Evolutionary conservation across 2,113 vertebrate genomes (phyloP).

Genomic region (Pomatostomus ruficeps): DNA sequence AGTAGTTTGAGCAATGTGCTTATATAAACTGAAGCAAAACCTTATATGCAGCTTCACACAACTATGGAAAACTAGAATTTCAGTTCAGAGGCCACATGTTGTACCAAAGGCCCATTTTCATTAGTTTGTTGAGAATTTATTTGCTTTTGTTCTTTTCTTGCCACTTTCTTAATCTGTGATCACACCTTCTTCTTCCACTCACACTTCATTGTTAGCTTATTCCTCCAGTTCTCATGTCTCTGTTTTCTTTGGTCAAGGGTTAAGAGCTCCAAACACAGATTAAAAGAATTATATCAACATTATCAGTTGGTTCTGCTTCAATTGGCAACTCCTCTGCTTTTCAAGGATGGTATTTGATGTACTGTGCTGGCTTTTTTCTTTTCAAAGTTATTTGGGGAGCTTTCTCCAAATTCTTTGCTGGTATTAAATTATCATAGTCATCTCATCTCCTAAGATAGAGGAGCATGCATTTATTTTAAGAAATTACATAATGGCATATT

Average conservation of each 20-base stretch:
- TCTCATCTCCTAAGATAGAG: background rate
- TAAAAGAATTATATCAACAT: background rate
- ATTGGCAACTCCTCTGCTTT: background rate
- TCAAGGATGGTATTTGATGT: background rate
- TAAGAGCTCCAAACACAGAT: background rate
- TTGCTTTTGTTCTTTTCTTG: background rate
- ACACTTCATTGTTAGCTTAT: background rate
- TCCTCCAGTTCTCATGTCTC: background rate
- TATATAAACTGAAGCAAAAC: background rate
- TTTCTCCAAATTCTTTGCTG: constrained; percentile 11
- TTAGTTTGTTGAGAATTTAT: background rate
- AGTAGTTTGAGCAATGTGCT: background rate
- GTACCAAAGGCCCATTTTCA: background rate
- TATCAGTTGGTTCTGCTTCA: constrained; percentile 1
- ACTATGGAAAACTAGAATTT: background rate
- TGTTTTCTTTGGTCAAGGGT: constrained; percentile 7
- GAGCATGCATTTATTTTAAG: constrained; percentile 4
- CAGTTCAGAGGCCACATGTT: background rate
- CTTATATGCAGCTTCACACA: background rate
- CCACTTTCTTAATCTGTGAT: background rate
- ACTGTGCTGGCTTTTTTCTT: background rate
- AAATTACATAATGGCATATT: background rate
- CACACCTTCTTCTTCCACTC: background rate
- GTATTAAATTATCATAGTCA: constrained; percentile 23
- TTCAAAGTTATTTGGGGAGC: background rate